phyloP scores from a whole-genome alignment of 2,113 vertebrate species.

The Zingel zingel region DNA sequence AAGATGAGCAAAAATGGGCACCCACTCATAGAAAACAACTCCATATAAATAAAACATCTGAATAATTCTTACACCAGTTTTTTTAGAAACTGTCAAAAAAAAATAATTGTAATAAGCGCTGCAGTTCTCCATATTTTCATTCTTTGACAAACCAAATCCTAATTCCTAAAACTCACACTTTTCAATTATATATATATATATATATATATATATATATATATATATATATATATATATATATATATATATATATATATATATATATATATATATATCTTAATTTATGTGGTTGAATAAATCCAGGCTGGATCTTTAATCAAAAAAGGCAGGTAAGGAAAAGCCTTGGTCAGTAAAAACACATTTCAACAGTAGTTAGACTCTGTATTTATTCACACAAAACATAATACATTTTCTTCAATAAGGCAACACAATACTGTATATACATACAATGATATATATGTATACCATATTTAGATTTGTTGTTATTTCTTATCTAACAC shows the following conservation, averaged over 20 bases:
- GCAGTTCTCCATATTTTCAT: not conserved
- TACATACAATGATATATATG: conserved; percentile 80
- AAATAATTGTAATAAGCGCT: not conserved
- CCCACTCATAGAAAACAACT: too few species aligned
- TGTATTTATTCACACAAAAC: conserved; percentile 86
- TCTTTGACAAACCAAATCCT: not conserved
- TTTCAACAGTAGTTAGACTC: conserved; percentile 63
- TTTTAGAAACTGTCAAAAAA: not conserved
- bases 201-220: not conserved
- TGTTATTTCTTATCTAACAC: conserved; percentile 71
- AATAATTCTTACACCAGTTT: not conserved
- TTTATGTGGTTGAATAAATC: not conserved
- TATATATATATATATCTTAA: not conserved
- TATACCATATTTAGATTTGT: conserved; percentile 72
- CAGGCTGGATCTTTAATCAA: not conserved
- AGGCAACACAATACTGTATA: conserved; percentile 84
- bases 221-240: not conserved
- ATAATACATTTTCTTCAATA: conserved; percentile 81
- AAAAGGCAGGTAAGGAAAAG: not conserved
- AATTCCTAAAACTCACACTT: not conserved
- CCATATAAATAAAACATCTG: not conserved
- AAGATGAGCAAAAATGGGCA: not conserved
- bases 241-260: not conserved
- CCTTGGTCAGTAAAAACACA: conserved; percentile 1
- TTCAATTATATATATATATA: not conserved